Evolutionary conservation across 1,140 invertebrate species (phyloP), one percentile per base, ranked within the genome.

Genomic region (Pantala flavescens): DNA sequence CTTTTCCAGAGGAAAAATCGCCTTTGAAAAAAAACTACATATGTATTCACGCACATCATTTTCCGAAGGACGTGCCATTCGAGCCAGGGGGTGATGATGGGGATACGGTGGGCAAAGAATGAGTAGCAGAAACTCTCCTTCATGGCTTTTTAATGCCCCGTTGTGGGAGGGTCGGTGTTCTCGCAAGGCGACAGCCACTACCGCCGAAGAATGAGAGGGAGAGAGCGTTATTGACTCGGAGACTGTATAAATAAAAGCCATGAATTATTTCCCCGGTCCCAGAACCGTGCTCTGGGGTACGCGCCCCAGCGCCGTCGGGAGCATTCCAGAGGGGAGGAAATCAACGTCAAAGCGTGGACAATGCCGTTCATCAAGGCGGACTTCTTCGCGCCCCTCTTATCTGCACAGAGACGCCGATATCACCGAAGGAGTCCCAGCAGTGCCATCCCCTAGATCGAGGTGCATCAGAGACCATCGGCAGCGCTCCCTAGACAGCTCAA

Each of bases 171-270:
- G 49, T 7, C 16, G 49, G 49, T 63, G 49, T 63, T 3, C n/a
- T 63, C n/a, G 49, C n/a, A 19, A 19, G 49, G 49, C 49, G 49
- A 21, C 49, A 21, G 49, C 14, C 49, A 3, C 16, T 5, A 5
- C 49, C 49, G 49, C 49, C 49, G 49, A 21, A 63, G 49, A 21
- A 63, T 19, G 49, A 21, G 49, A 63, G 49, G n/a, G 49, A 16
- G 43, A 49, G n/a, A 63, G 49, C 49, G 49, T 63, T 63, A 63
- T 63, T 63, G 49, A 63, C 49, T 63, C 49, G 49, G 49, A 19
- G 49, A 63, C 49, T 63, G 49, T 63, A 63, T 63, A 63, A 63
- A 63, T 63, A 63, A 63, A 63, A 63, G 49, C 49, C 49, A 63
- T 63, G 49, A 63, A 63, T 63, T 63, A 63, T 63, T 63, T 63